Evolutionary conservation across 2,797 vertebrate genomes (phyloP), one percentile per base, ranked within the genome.

Genomic region (Sphenodon punctatus): DNA sequence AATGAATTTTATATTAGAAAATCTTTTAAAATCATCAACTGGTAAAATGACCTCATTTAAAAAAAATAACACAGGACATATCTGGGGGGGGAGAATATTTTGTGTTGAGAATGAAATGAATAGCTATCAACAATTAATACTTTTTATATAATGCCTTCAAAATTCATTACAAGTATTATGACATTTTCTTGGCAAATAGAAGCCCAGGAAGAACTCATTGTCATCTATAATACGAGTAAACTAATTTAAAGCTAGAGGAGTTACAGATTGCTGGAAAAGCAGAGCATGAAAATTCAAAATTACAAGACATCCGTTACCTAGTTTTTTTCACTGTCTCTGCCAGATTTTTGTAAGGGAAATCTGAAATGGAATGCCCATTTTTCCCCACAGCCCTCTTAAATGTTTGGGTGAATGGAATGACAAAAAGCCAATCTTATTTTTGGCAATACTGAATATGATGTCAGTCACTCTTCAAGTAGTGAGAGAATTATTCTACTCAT

Each of bases 91-190:
- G 78, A 30, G 27, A n/a, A 27, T 22, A 59, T 38, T 58, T 77
- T 60, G 30, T 32, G 42, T 19, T 63, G 58, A 36, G 27, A 55
- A 19, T 22, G 22, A 27, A 65, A 67, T 48, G 23, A 65, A 67
- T 48, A 23, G 32, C 34, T 84, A 84, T 68, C 67, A 67, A 68
- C 48, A 61, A 78, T 63, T 67, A 72, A 61, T 46, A 23, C 27
- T 76, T 59, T 70, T 82, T 70, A 60, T 56, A 34, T 45, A 76
- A 66, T 49, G 25, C 38, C 30, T 27, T 82, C 53, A 53, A 67
- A 49, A 66, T 25, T 51, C 43, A 49, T 66, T 82, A 73, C 60
- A 71, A 65, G 25, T 38, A 38, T 72, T 46, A 56, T 68, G 27
- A 74, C 19, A 56, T 56, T 42, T 82, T 49, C 56, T 56, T 51